Percentiles rank a stretch among this genome's conserved stretches.
Conservation (phyloP, 2,888 invertebrate genomes). For the Hylaea fasciaria region DNA sequence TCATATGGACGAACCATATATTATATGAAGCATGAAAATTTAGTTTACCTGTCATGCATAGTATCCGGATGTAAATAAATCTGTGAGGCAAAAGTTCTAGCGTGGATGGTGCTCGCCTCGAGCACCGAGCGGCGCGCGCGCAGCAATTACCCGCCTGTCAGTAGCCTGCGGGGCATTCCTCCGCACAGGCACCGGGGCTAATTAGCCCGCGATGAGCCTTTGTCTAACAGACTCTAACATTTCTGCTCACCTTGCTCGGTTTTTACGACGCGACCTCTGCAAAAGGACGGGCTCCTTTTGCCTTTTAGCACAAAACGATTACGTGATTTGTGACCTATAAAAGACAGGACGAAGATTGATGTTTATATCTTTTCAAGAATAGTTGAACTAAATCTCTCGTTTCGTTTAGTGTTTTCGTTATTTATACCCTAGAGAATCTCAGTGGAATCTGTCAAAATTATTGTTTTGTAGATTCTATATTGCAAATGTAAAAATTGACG, state of each 20-base stretch:
- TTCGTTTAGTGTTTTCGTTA: constrained; percentile 32
- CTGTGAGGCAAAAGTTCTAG: constrained; percentile 64
- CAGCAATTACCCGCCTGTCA: constrained; percentile 65
- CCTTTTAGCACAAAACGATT: constrained; percentile 35
- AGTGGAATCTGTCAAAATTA: not conserved
- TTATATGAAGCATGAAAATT: not conserved
- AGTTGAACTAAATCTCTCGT: constrained; percentile 6
- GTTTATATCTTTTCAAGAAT: constrained; percentile 30
- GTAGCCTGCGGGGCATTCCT: constrained; percentile 74
- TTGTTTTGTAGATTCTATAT: not conserved
- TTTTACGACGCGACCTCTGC: constrained; percentile 71
- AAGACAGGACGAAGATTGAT: constrained; percentile 27
- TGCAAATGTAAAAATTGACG: too few species aligned
- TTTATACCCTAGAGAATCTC: constrained; percentile 9
- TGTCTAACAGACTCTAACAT: constrained; percentile 64
- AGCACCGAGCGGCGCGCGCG: constrained; percentile 52
- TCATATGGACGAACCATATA: not conserved
- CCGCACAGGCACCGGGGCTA: constrained; percentile 63
- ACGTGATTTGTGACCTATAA: constrained; percentile 39
- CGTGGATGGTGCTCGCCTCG: constrained; percentile 40
- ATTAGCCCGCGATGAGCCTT: constrained; percentile 80
- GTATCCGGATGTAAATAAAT: constrained; percentile 81
- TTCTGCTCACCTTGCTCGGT: constrained; percentile 73
- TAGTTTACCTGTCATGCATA: constrained; percentile 44
- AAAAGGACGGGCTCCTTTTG: constrained; percentile 67